Evolutionary conservation across 2,797 vertebrate species (phyloP), one percentile per base, ranked within the genome.

Genomic region (Pangasius krempfi): DNA sequence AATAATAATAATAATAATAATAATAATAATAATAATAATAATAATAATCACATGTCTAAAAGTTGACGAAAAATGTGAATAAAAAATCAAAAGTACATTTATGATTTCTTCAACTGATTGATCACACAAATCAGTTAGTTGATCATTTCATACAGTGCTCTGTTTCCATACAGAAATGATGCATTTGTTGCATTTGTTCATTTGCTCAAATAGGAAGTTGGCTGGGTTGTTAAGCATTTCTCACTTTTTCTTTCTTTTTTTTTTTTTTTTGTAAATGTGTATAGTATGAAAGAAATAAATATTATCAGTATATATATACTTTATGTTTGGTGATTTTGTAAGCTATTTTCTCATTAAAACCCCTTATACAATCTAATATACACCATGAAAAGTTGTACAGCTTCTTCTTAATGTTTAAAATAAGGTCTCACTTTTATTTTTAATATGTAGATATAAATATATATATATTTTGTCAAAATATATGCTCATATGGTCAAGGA

Each of bases 371-470:
- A 96, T 96, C 95, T 96, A 96, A 96, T 96, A 95, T 96, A 97
- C 96, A 96, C 93, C 95, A 96, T 96, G 95, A 96, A 95, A 96
- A 95, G 95, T 95, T 96, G 95, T 96, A 97, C 96, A 97, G 95
- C 95, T 95, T 96, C 94, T 92, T 89, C 90, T 95, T 97, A 97
- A 97, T 96, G 96, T 98, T 98, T 98, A 98, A 99, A 99, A 99
- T 98, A 99, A 97, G 97, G 96, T 98, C 97, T 98, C 97, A 97
- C 97, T 98, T 97, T 98, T 97, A 97, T 98, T 97, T 88, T 98
- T 98, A 97, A 98, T 98, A 98, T 93, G 97, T 97, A 96, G 97
- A 98, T 99, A 99, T 99, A 99, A 98, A 99, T 99, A 84, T 84
- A 84, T 82, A 85, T 87, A 87, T 87, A 96, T 96, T 98, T 99